phyloP scores from a whole-genome alignment of 2,113 vertebrate genomes.

The Pedetes capensis region DNA sequence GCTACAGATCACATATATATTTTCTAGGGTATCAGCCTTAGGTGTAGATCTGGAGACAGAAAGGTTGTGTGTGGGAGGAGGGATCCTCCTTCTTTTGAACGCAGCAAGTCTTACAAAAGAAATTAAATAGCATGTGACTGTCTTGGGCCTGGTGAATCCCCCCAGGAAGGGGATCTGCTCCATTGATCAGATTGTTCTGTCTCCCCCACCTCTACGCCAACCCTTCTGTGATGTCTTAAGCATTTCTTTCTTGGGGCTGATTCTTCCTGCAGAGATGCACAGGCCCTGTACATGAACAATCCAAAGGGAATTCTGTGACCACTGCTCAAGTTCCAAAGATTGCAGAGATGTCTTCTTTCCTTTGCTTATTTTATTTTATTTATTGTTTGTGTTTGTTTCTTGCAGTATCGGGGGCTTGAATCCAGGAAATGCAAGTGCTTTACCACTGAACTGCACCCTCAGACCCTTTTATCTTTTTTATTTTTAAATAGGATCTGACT shows the following conservation, averaged over 20 bases:
- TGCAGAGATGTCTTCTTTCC: too few species aligned
- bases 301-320: neutral
- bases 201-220: neutral
- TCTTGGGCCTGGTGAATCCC: neutral
- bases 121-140: neutral
- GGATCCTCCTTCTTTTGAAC: neutral
- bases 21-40: neutral
- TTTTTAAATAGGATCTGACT: too few species aligned
- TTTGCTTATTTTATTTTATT: too few species aligned
- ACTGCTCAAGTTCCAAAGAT: neutral
- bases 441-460: too few species aligned
- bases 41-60: neutral
- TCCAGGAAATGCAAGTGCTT: too few species aligned
- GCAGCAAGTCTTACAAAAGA: neutral
- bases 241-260: neutral
- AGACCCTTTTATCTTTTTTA: too few species aligned
- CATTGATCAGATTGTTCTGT: fast-evolving
- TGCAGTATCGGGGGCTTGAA: too few species aligned
- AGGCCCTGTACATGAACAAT: neutral
- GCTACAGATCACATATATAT: neutral
- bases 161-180: neutral
- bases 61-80: too few species aligned
- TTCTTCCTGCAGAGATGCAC: neutral
- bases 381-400: too few species aligned
- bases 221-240: neutral